A percentile compares a stretch with the other conserved stretches of the same genome.
Conservation (phyloP, 2,113 vertebrate species). For the Ameiurus melas region DNA sequence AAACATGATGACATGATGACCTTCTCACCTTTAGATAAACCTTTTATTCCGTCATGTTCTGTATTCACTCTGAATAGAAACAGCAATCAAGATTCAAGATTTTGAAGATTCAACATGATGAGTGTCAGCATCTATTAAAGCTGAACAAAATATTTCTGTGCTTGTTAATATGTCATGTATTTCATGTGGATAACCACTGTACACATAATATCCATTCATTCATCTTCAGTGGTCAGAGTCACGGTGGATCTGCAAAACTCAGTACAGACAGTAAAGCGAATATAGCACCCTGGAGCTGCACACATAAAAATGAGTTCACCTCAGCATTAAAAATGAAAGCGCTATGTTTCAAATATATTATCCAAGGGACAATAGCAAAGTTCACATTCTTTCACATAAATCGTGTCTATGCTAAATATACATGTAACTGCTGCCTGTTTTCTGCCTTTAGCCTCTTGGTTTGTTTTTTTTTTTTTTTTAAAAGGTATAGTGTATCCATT, state of each 20-base stretch:
- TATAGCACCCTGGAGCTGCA: background rate
- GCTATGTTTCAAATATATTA: background rate
- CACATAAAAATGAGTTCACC: background rate
- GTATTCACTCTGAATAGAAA: background rate
- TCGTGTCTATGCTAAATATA: background rate
- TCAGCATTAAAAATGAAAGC: background rate
- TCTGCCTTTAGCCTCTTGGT: background rate
- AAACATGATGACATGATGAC: slow-evolving; percentile 5
- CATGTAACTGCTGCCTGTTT: background rate
- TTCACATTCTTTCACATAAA: background rate
- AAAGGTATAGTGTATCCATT: slow-evolving; percentile 21
- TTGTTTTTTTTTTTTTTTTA: too few relatives aligned
- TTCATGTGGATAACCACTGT: background rate
- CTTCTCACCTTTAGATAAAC: background rate
- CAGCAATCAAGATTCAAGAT: slow-evolving; percentile 5
- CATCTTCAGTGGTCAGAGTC: background rate
- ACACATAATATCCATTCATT: background rate
- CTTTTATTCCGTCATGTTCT: background rate
- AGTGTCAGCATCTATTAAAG: background rate
- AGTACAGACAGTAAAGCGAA: background rate
- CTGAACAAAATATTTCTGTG: background rate
- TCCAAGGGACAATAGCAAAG: background rate
- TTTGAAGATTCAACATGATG: background rate
- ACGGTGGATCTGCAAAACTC: background rate
- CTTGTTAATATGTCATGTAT: background rate